phyloP scores from a whole-genome alignment of 1,140 invertebrate species.

The Saccostrea glomerata region DNA sequence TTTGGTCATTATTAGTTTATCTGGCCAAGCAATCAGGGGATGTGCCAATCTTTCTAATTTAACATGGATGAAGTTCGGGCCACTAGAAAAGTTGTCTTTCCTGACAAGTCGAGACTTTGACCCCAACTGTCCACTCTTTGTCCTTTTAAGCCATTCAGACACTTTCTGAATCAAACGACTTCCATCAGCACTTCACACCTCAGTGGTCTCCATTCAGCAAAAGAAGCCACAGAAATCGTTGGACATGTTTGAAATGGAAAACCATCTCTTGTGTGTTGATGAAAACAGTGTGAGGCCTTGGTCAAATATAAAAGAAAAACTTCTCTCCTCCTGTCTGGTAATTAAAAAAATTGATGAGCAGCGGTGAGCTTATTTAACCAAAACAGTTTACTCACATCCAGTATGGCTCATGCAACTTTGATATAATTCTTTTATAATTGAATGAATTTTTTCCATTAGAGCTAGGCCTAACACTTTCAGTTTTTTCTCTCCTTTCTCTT shows the following conservation, averaged over 20 bases:
- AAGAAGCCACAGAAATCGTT: background rate
- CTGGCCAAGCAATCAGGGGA: slow-evolving; percentile 20
- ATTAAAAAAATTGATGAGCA: slow-evolving; percentile 16
- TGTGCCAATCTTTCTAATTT: slow-evolving; percentile 27
- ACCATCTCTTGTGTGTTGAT: slow-evolving; percentile 14
- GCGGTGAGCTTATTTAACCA: background rate
- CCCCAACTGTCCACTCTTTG: slow-evolving; percentile 22
- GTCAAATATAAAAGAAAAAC: slow-evolving; percentile 18
- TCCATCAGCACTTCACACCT: background rate
- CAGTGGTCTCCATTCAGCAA: background rate
- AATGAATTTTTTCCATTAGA: too few relatives aligned
- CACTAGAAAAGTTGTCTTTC: slow-evolving; percentile 1
- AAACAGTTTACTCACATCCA: background rate
- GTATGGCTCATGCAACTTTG: background rate
- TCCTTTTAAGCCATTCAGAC: slow-evolving; percentile 19
- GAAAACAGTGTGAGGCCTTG: slow-evolving; percentile 22
- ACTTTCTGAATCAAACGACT: background rate
- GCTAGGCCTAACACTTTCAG: too few relatives aligned
- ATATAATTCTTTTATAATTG: background rate
- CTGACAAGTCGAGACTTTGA: slow-evolving; percentile 1
- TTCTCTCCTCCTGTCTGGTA: slow-evolving; percentile 13
- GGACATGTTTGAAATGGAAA: slow-evolving; percentile 30
- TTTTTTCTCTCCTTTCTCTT: too few relatives aligned
- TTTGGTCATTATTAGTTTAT: slow-evolving; percentile 34
- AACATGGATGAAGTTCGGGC: background rate